These are phyloP conservation scores for Lethocerus indicus DNA, from an alignment of 1,140 invertebrate genomes.

Conservation along the genomic window DNA sequence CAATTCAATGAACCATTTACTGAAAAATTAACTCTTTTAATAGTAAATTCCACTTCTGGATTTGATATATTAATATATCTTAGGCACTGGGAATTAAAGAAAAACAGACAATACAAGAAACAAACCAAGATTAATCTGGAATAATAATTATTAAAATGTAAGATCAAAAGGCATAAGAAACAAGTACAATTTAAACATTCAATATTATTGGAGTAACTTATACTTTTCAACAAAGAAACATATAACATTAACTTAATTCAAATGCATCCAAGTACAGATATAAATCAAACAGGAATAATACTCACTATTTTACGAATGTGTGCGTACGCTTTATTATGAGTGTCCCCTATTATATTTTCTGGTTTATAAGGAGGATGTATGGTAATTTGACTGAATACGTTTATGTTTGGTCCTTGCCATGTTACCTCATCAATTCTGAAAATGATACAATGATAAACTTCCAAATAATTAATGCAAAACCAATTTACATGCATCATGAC, in stretches of 20 bases:
- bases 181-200: background rate
- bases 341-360: slow-evolving; percentile 54
- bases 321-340: slow-evolving; percentile 44
- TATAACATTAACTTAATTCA: background rate
- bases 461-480: background rate
- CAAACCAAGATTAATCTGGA: background rate
- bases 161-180: background rate
- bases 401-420: slow-evolving; percentile 74
- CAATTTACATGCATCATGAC: background rate
- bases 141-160: background rate
- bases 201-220: slow-evolving; percentile 7
- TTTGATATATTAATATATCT: no score
- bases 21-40: no score
- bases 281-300: slow-evolving; percentile 7
- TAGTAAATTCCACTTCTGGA: no score
- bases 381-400: slow-evolving; percentile 72
- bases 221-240: background rate
- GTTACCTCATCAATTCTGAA: slow-evolving; percentile 29
- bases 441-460: slow-evolving; percentile 10
- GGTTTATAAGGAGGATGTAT: slow-evolving; percentile 77
- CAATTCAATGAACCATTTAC: no score
- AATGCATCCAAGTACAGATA: background rate
- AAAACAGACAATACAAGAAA: no score
- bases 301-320: slow-evolving; percentile 66
- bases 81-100: no score